Base-by-base conservation (phyloP, 2,888 invertebrate species). In the Elgonia sp. region DNA sequence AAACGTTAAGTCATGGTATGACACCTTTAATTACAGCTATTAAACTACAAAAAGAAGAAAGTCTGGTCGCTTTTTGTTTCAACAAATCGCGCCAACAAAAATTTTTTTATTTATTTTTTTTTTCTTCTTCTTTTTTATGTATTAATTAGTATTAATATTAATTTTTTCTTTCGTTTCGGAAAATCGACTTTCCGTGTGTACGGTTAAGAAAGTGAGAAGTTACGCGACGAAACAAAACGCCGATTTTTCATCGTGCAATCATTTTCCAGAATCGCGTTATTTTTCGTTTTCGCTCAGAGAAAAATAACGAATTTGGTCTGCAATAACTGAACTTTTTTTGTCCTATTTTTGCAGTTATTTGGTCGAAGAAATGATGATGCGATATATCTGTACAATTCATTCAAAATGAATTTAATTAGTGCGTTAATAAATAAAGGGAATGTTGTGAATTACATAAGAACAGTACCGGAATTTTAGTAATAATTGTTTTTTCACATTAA, bases 31-130 rank as follows among this genome's bases (percentile, higher is more conserved):
- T n/a, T n/a, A n/a, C n/a, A n/a, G n/a, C n/a, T n/a, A 77, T 55
- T 76, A 77, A 77, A 84, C 79, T 84, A 72, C 40, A 79, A 67
- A 77, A 69, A 69, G 39, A 55, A 42, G 62, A 46, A 39, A 42
- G 21, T 14, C 20, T 16, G 46, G n/a, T 72, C 29, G 53, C 42
- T 50, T 60, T 70, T 20, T 63, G 77, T 72, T 84, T 67, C 69
- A 84, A 76, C 77, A 84, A 84, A 70, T 50, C 46, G 40, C 82
- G 67, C 42, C 37, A 5, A 16, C 39, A 39, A 53, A 83, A 83
- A 69, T 83, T n/a, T n/a, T n/a, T n/a, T n/a, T n/a, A n/a, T n/a
- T n/a, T n/a, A n/a, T n/a, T n/a, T n/a, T n/a, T n/a, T n/a, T n/a
- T n/a, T n/a, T n/a, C n/a, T 29, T 62, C 60, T 73, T 63, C 8